Evolutionary conservation across 2,888 invertebrate genomes (phyloP).

Genomic region (Eupithecia centaureata): DNA sequence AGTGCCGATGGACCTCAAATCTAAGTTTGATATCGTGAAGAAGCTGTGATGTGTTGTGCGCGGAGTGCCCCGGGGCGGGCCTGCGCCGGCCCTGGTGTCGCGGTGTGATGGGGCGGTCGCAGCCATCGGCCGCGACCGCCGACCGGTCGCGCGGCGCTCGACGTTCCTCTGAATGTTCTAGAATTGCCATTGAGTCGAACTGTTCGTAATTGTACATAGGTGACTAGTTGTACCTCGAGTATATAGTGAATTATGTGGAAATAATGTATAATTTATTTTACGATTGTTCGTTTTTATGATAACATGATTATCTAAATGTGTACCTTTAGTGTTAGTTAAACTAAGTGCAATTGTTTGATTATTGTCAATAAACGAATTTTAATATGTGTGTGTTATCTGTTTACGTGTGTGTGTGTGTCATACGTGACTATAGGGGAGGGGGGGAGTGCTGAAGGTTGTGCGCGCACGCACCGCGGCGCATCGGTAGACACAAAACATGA

Average conservation of each 20-base stretch:
- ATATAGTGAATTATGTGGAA: conserved; percentile 45
- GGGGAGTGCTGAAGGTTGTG: conserved; percentile 4
- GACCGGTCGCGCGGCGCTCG: conserved; percentile 34
- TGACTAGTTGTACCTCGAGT: conserved; percentile 48
- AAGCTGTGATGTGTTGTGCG: conserved; percentile 86
- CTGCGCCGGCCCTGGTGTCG: conserved; percentile 1
- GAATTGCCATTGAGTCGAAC: conserved; percentile 68
- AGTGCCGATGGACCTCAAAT: conserved; percentile 94
- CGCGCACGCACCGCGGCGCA: background rate
- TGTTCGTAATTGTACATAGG: conserved; percentile 56
- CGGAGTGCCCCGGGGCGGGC: background rate
- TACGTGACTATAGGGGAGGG: background rate
- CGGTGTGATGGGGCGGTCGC: background rate
- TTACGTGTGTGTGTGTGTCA: conserved; percentile 1
- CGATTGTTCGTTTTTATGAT: conserved; percentile 66
- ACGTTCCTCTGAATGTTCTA: conserved; percentile 47
- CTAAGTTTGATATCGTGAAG: conserved; percentile 97
- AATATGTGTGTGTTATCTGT: conserved; percentile 29
- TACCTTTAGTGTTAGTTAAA: conserved; percentile 64
- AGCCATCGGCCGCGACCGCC: conserved; percentile 17
- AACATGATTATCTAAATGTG: conserved; percentile 72
- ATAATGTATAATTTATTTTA: conserved; percentile 63
- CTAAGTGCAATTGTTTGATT: conserved; percentile 76
- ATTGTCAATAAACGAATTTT: conserved; percentile 61
- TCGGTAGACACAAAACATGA: background rate